Conservation (phyloP, 2,888 invertebrate genomes). For the Sylvicola cinctus region DNA sequence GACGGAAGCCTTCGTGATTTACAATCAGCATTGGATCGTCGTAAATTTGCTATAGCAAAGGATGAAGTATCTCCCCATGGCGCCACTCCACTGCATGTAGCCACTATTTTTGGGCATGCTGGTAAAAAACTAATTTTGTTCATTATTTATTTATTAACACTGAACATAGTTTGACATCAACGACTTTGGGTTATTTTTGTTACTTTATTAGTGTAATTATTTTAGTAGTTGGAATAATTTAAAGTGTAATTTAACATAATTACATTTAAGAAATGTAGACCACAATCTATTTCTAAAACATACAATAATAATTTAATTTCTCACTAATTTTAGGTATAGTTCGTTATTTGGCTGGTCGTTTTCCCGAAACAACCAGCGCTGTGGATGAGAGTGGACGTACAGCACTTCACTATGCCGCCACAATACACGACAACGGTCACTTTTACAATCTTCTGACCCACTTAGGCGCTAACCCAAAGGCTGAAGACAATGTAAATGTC, state of each 20-base stretch:
- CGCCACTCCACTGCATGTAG: slow-evolving; percentile 70
- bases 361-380: slow-evolving; percentile 70
- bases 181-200: not conserved
- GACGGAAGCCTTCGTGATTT: slow-evolving; percentile 68
- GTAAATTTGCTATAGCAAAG: slow-evolving; percentile 77
- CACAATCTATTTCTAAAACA: too few species aligned
- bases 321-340: slow-evolving; percentile 16
- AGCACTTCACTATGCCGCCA: slow-evolving; percentile 76
- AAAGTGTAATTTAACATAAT: not conserved
- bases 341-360: slow-evolving; percentile 48
- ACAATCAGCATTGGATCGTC: slow-evolving; percentile 66
- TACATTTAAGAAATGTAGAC: too few species aligned
- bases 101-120: slow-evolving; percentile 65
- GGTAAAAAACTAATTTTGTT: slow-evolving; percentile 24
- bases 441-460: slow-evolving; percentile 69
- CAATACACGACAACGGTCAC: slow-evolving; percentile 66
- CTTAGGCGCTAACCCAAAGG: slow-evolving; percentile 65
- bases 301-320: not conserved
- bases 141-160: slow-evolving; percentile 11
- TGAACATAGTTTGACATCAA: slow-evolving; percentile 27
- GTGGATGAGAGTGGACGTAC: slow-evolving; percentile 63
- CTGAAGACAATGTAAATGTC: slow-evolving; percentile 56
- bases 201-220: too few species aligned
- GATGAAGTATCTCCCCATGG: slow-evolving; percentile 68
- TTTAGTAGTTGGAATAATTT: too few species aligned